A percentile compares a stretch with the other conserved stretches of the same genome.
These are phyloP conservation scores for Platycercus adscitus DNA, from an alignment of 2,113 vertebrate genomes.

Conservation along the genomic window DNA sequence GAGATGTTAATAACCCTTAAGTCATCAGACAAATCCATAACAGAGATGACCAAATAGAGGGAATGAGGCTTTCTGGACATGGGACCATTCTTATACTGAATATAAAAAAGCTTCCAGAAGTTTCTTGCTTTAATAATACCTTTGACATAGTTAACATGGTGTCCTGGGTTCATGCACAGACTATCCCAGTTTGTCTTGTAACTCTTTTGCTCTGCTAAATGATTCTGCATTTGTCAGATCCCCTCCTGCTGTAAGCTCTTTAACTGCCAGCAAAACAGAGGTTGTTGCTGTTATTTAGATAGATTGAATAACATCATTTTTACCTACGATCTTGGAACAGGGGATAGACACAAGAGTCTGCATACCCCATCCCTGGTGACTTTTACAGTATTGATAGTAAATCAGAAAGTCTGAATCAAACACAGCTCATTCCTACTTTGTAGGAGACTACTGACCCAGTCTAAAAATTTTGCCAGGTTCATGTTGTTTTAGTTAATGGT, in stretches of 20 bases:
- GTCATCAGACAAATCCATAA: neutral
- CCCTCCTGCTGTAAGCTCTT: neutral
- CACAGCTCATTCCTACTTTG: neutral
- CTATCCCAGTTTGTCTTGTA: neutral
- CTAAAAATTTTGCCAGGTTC: neutral
- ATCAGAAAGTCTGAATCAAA: neutral
- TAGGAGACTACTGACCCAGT: neutral
- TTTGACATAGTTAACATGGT: neutral
- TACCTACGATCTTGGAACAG: neutral
- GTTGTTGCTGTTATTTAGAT: neutral
- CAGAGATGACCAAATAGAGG: neutral
- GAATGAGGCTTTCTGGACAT: neutral
- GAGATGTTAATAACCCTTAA: neutral
- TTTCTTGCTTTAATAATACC: neutral
- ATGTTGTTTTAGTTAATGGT: neutral
- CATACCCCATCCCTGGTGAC: fast-evolving
- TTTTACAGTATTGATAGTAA: neutral
- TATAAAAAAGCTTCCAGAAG: neutral
- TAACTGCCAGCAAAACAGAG: neutral
- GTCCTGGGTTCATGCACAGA: neutral
- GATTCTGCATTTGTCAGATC: neutral
- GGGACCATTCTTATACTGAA: neutral
- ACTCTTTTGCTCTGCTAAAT: neutral
- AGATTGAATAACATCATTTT: fast-evolving
- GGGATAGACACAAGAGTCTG: fast-evolving